Evolutionary conservation across 2,113 vertebrate species (phyloP), one percentile per base, ranked within the genome.

Genomic region (Trogon melanurus): DNA sequence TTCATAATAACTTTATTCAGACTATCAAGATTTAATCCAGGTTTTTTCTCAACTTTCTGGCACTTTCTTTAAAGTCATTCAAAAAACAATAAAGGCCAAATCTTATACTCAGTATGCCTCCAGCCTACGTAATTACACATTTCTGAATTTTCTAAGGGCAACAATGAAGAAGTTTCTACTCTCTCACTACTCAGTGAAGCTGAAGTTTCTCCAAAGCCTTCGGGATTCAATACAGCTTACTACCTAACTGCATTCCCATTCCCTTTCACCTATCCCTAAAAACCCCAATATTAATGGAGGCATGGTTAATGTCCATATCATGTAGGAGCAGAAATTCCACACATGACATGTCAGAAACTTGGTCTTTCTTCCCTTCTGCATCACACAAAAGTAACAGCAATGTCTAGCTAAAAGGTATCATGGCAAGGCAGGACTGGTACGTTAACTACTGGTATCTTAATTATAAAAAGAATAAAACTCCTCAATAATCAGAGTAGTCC

Each of bases 131-230:
- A 74, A 91, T 88, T 80, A 90, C 65, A 80, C 0, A 1, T 47
- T 76, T 74, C 76, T 56, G 85, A 85, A 65, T 80, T 94, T 97
- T 90, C 79, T 83, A 78, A 84, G 75, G 90, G 79, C 88, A 92
- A 64, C 72, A 92, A 78, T 54, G 75, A 86, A 69, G 82, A 97
- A 95, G 53, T 79, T 78, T 67, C 67, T 84, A 21, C 65, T 67
- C 38, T 81, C 89, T 85, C 73, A 85, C 58, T 19, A 92, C 17
- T 10, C 75, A 70, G 0, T 23, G 69, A 94, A 90, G 75, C 47
- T 96, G 89, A 75, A 85, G 80, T 85, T 60, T 62, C 11, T 95
- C 79, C 85, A 96, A 88, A 81, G 61, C 76, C 76, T 76, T 27
- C 53, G 65, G 65, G 30, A 79, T 60, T 67, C 67, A 85, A 70